Evolutionary conservation across 2,888 invertebrate genomes (phyloP).

Genomic region (Clusia tigrina): DNA sequence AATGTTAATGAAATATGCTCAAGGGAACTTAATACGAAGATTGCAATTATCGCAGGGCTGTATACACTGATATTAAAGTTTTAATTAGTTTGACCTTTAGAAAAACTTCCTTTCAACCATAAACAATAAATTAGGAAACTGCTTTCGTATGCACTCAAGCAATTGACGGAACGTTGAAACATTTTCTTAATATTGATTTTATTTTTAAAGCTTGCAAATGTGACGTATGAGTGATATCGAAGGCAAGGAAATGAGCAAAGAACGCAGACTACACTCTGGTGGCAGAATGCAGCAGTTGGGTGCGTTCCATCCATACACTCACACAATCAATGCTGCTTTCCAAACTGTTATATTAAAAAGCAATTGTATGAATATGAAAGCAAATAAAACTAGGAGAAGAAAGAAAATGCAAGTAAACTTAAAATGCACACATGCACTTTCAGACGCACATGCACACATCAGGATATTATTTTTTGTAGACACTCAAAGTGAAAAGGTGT

Average conservation of each 20-base stretch:
- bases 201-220: too few relatives aligned
- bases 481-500: too few relatives aligned
- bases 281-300: neutral
- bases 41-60: too few relatives aligned
- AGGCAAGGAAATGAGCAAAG: too few relatives aligned
- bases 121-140: neutral
- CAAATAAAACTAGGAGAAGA: neutral
- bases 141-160: neutral
- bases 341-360: slow-evolving; percentile 9
- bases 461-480: slow-evolving; percentile 19
- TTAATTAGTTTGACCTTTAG: too few relatives aligned
- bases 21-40: too few relatives aligned
- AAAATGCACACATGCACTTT: slow-evolving; percentile 1
- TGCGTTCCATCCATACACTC: slow-evolving; percentile 1
- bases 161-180: neutral
- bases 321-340: slow-evolving; percentile 4
- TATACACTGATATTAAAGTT: too few relatives aligned
- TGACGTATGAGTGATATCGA: too few relatives aligned
- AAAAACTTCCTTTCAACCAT: neutral
- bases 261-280: neutral
- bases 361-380: neutral
- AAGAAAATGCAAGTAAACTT: neutral
- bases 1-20: too few relatives aligned
- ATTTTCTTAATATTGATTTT: neutral
- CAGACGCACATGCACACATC: slow-evolving; percentile 4